These are phyloP conservation scores for Phrynocephalus forsythii DNA, from an alignment of 2,797 vertebrate genomes.

Conservation along the genomic window DNA sequence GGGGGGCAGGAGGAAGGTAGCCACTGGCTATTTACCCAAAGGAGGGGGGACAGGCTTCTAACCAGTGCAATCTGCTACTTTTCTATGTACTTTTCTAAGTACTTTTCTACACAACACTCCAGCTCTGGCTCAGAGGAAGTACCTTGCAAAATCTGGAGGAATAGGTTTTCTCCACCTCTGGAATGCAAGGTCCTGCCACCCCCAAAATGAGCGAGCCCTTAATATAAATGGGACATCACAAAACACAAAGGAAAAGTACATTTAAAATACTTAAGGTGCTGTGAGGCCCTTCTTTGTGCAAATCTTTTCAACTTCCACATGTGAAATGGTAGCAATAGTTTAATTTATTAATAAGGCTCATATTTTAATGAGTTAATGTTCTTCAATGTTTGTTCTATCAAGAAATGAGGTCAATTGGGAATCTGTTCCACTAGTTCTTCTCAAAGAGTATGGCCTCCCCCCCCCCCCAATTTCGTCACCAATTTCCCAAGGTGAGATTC, in stretches of 20 bases:
- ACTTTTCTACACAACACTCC: no score
- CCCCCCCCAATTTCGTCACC: not conserved
- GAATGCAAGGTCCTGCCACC: no score
- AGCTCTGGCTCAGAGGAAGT: not conserved
- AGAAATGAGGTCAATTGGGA: not conserved
- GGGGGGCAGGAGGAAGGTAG: no score
- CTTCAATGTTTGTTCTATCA: not conserved
- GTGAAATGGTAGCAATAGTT: conserved; percentile 11
- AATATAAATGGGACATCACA: not conserved
- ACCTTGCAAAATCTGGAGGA: not conserved
- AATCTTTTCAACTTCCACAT: not conserved
- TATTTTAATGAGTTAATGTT: not conserved
- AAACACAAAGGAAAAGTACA: not conserved
- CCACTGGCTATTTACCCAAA: no score
- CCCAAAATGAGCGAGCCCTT: not conserved
- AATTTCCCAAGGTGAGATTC: not conserved
- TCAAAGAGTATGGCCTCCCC: not conserved
- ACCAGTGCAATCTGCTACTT: no score
- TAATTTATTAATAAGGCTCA: not conserved
- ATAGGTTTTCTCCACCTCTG: not conserved
- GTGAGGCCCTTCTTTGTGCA: not conserved
- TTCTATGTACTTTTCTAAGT: no score
- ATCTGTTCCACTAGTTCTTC: no score
- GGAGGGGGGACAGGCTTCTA: no score
- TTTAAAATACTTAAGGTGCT: not conserved